Percentiles rank a stretch among this genome's conserved stretches.
Conservation (phyloP, 2,888 invertebrate genomes). For the Phaonia tiefii region DNA sequence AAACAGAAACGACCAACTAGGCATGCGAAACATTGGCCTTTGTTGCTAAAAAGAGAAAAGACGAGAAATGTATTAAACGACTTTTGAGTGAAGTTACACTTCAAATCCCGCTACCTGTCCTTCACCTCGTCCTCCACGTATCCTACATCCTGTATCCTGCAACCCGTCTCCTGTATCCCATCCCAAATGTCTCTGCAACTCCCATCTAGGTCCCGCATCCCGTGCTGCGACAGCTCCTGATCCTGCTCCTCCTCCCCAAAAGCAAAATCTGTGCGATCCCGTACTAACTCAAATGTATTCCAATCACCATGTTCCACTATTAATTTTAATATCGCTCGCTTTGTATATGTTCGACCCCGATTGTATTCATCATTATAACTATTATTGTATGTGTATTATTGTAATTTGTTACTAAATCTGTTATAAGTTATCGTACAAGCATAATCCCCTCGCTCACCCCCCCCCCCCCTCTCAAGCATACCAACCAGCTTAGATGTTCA, state of each 20-base stretch:
- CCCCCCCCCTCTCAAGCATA: neutral
- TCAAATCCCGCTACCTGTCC: conserved; percentile 25
- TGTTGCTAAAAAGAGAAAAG: conserved; percentile 36
- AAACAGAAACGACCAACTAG: conserved; percentile 14
- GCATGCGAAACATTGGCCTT: conserved; percentile 5
- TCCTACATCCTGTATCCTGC: conserved; percentile 11
- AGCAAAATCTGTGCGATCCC: conserved; percentile 36
- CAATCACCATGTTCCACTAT: neutral
- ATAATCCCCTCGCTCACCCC: conserved; percentile 10
- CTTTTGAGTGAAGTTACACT: conserved; percentile 45
- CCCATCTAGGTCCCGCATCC: conserved; percentile 45
- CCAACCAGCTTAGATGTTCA: conserved; percentile 31
- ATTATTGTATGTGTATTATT: conserved; percentile 42
- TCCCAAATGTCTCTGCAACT: conserved; percentile 3
- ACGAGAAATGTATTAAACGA: conserved; percentile 39
- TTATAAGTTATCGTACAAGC: conserved; percentile 41
- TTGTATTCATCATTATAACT: conserved; percentile 18
- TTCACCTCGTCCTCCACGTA: conserved; percentile 30
- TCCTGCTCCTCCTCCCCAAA: conserved; percentile 43
- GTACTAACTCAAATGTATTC: conserved; percentile 62
- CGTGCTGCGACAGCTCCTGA: conserved; percentile 64
- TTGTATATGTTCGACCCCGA: conserved; percentile 21
- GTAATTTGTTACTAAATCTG: conserved; percentile 61
- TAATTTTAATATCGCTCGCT: conserved; percentile 26
- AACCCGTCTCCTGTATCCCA: conserved; percentile 45